Percentiles rank a stretch among this genome's conserved stretches.
These are phyloP conservation scores for Platichthys flesus DNA, from an alignment of 2,113 vertebrate species.

Conservation along the genomic window DNA sequence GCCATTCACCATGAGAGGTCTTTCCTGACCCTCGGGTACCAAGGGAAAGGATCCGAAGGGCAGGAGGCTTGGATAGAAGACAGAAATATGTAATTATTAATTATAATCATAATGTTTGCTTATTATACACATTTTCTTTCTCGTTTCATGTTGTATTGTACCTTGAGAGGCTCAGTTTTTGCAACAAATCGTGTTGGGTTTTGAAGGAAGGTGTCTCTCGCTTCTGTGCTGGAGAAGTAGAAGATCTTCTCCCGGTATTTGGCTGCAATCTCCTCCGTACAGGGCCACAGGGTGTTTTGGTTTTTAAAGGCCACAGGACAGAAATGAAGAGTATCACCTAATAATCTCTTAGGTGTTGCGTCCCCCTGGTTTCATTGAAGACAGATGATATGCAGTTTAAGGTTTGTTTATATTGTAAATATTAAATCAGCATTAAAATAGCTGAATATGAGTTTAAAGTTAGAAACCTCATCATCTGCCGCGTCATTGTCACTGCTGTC, in stretches of 20 bases:
- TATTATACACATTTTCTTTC: background rate
- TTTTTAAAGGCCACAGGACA: conserved; percentile 93
- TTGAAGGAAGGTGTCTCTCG: conserved; percentile 87
- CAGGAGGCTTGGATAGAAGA: conserved; percentile 84
- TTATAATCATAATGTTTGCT: background rate
- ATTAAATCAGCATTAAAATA: background rate
- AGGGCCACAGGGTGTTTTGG: conserved; percentile 85
- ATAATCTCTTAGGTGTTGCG: conserved; percentile 74
- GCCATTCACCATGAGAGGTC: conserved; percentile 83
- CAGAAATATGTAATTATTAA: background rate
- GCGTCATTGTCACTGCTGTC: conserved; percentile 72
- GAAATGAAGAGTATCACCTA: conserved; percentile 91
- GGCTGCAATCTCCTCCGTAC: conserved; percentile 81
- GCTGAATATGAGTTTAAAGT: background rate
- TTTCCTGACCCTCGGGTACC: conserved; percentile 90
- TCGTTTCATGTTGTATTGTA: conserved; percentile 61
- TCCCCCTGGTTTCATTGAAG: conserved; percentile 77
- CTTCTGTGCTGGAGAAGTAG: conserved; percentile 87
- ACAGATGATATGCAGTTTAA: conserved; percentile 2
- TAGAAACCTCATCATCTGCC: conserved; percentile 55
- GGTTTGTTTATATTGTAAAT: background rate
- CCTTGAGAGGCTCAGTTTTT: conserved; percentile 85
- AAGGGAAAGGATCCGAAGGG: conserved; percentile 87
- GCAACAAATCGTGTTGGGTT: conserved; percentile 86
- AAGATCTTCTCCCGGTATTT: conserved; percentile 91